Conservation (phyloP, 1,140 invertebrate genomes). For the Sinella curviseta region DNA sequence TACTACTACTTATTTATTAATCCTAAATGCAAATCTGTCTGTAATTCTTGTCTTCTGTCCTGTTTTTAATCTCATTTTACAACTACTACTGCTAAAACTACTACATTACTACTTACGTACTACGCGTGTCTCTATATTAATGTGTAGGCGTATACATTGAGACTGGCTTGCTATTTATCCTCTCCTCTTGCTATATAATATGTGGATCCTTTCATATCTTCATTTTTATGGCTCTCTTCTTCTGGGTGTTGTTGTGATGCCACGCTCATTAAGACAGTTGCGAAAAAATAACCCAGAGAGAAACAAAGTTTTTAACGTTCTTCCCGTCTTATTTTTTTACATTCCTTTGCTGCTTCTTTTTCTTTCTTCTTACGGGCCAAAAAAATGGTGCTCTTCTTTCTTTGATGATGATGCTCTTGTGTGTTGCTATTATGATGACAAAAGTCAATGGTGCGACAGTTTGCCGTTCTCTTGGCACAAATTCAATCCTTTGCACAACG, state of each 20-base stretch:
- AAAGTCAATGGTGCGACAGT: slow-evolving; percentile 24
- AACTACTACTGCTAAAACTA: background rate
- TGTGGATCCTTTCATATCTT: slow-evolving; percentile 1
- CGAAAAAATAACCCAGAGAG: background rate
- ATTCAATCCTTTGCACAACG: slow-evolving; percentile 7
- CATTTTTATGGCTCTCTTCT: background rate
- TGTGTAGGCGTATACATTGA: too few species aligned
- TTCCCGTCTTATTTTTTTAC: too few species aligned
- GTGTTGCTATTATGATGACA: background rate
- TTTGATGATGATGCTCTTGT: too few species aligned
- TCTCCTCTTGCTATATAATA: too few species aligned
- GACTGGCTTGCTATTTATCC: too few species aligned
- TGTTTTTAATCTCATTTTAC: background rate
- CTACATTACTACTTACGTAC: background rate
- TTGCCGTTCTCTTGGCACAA: slow-evolving; percentile 22
- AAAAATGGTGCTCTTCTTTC: background rate
- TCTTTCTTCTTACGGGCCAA: background rate
- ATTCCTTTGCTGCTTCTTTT: background rate
- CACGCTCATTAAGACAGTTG: background rate
- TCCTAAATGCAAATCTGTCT: too few species aligned
- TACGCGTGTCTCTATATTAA: background rate
- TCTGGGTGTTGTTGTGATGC: background rate
- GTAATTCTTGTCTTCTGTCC: too few species aligned
- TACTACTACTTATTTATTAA: too few species aligned
- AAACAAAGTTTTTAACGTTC: too few species aligned